Evolutionary conservation across 2,113 vertebrate species (phyloP).

Genomic region (Tychaedon coryphoeus): DNA sequence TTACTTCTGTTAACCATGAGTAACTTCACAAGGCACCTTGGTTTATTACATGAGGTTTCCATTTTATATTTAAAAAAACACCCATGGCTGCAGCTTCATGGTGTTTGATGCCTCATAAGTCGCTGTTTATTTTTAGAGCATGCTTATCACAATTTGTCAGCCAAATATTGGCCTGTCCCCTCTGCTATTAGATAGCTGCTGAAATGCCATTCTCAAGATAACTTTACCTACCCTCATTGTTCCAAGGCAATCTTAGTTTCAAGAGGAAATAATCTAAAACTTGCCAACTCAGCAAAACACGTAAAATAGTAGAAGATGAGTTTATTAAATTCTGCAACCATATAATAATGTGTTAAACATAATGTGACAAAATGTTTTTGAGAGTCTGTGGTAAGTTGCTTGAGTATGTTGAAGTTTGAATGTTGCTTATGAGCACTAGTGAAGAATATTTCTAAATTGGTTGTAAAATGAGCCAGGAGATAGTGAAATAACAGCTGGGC

Average conservation of each 20-base stretch:
- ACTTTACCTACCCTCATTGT: background rate
- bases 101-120: background rate
- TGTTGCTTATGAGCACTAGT: background rate
- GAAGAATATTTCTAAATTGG: background rate
- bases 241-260: background rate
- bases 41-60: background rate
- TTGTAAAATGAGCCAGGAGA: background rate
- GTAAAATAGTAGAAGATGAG: rapidly evolving
- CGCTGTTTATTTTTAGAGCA: conserved; percentile 38
- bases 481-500: background rate
- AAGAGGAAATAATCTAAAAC: background rate
- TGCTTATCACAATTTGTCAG: conserved; percentile 10
- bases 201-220: background rate
- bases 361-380: background rate
- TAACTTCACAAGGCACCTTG: background rate
- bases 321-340: background rate
- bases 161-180: background rate
- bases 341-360: background rate
- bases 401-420: background rate
- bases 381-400: background rate
- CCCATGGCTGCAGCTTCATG: rapidly evolving
- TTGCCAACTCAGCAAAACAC: background rate
- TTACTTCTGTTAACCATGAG: background rate
- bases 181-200: background rate
- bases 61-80: background rate